Conservation (phyloP, 2,113 vertebrate species). For the Panthera tigris region DNA sequence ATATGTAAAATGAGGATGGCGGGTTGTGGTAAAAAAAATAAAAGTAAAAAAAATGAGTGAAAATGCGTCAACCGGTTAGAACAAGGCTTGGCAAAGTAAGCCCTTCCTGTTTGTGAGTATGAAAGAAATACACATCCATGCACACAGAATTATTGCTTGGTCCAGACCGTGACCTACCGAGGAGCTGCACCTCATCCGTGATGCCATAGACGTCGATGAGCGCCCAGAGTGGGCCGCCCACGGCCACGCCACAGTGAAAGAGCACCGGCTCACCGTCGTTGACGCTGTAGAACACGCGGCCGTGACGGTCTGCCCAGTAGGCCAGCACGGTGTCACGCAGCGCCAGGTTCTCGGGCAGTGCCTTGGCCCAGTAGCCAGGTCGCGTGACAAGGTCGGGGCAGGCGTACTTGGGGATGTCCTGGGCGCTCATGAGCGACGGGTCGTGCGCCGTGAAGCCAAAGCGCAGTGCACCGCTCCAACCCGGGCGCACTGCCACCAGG, state of each 20-base stretch:
- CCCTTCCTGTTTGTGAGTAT: rapidly evolving
- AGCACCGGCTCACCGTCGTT: slow-evolving; percentile 96
- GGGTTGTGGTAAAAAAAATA: neutral
- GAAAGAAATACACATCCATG: neutral
- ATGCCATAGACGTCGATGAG: slow-evolving; percentile 99
- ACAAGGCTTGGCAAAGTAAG: neutral
- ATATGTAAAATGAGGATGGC: neutral
- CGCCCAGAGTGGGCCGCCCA: slow-evolving; percentile 96
- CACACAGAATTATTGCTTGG: neutral
- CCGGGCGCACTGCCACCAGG: slow-evolving; percentile 93
- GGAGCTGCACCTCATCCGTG: slow-evolving; percentile 96
- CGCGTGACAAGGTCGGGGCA: slow-evolving; percentile 97
- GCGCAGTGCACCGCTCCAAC: slow-evolving; percentile 97
- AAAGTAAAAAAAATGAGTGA: neutral
- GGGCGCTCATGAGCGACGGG: slow-evolving; percentile 91
- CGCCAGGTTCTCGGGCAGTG: slow-evolving; percentile 95
- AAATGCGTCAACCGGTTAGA: neutral
- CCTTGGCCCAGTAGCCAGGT: slow-evolving; percentile 98
- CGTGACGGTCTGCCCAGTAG: slow-evolving; percentile 98
- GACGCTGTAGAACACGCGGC: slow-evolving; percentile 97
- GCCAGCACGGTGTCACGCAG: slow-evolving; percentile 95
- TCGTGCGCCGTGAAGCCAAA: slow-evolving; percentile 98
- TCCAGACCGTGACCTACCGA: slow-evolving; percentile 86
- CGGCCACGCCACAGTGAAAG: slow-evolving; percentile 97
- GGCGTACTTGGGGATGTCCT: slow-evolving; percentile 98